Evolutionary conservation across 2,888 invertebrate species (phyloP).

Genomic region (Tetropium fuscum): DNA sequence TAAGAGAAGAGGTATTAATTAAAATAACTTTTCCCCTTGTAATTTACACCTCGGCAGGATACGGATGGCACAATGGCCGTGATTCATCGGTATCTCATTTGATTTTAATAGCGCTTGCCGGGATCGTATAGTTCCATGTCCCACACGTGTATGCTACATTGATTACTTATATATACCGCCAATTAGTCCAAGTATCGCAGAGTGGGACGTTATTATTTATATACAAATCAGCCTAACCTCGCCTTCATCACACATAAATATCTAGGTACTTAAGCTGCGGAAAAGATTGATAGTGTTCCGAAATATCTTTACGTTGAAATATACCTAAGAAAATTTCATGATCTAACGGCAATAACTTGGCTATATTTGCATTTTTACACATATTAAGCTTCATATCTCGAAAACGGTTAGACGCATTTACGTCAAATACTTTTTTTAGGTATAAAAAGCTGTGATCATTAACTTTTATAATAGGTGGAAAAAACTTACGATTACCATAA

Average conservation of each 20-base stretch:
- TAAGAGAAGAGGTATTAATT: constrained; percentile 46
- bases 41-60: constrained; percentile 49
- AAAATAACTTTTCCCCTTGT: constrained; percentile 46
- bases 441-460: too few species aligned
- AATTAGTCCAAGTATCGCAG: constrained; percentile 44
- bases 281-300: too few species aligned
- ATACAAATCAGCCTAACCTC: constrained; percentile 32
- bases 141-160: constrained; percentile 47
- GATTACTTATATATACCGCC: constrained; percentile 43
- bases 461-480: too few species aligned
- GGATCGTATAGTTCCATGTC: constrained; percentile 39
- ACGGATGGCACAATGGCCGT: constrained; percentile 41
- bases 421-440: too few species aligned
- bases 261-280: too few species aligned
- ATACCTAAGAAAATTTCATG: too few species aligned
- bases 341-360: too few species aligned
- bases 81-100: constrained; percentile 51
- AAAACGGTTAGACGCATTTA: too few species aligned
- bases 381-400: too few species aligned
- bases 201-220: constrained; percentile 44
- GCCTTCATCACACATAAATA: constrained; percentile 12
- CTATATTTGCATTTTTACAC: too few species aligned
- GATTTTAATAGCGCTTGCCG: constrained; percentile 47
- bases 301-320: too few species aligned
- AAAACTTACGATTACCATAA: too few species aligned